Evolutionary conservation across 1,140 invertebrate species (phyloP), one percentile per base, ranked within the genome.

Genomic region (Ganaspis sp.): DNA sequence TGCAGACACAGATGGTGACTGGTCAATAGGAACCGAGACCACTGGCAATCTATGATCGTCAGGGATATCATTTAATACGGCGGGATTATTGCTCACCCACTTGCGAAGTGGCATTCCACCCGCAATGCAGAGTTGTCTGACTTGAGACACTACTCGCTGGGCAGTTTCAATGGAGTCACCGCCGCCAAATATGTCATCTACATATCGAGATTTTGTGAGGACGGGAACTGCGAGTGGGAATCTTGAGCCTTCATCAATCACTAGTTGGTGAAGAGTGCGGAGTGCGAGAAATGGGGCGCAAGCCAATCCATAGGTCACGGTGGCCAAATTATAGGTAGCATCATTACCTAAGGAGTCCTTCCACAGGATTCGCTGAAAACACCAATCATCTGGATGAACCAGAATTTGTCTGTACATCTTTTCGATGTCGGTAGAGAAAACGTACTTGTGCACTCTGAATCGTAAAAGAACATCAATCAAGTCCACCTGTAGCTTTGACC

Each of bases 251-350:
- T 86, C 76, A 53, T 87, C 83, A 15, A 70, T 19, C 5, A 76
- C 83, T 12, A 89, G 53, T 77, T 89, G 85, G 19, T 75, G 69
- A 2, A 90, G 58, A 0, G 72, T 75, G 15, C 86, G 76, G 1
- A 85, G 78, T 0, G 89, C 87, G 5, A 87, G 73, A 76, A 81
- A 90, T 5, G 89, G 84, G 2, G 85, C 83, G 4, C 80, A 80
- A 34, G 77, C 75, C 9, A 84, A 82, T 0, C 90, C 89, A 82
- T 89, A 91, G 0, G 86, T 87, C 0, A 90, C 86, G 0, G 87
- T 87, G 1, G 40, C 11, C 6, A 70, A 79, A 15, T 89, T 73
- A 42, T 70, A 49, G 5, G 82, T 42, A 37, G 75, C 54, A 9
- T 69, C 19, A 23, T 73, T 37, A 19, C 73, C 40, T 4, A 42